Evolutionary conservation across 1,140 invertebrate genomes (phyloP).

Genomic region (Polyergus mexicanus): DNA sequence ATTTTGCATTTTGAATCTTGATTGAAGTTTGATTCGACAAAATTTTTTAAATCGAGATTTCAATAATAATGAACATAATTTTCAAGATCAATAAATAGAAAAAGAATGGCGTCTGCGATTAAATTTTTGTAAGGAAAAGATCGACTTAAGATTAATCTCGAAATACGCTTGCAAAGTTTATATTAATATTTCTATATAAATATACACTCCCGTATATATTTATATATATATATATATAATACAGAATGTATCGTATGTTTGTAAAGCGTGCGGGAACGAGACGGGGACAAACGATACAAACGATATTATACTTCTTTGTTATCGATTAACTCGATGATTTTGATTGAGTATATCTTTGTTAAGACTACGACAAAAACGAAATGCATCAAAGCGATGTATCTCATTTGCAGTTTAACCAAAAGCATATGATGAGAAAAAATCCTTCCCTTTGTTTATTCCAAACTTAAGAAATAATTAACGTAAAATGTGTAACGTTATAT

Average conservation of each 20-base stretch:
- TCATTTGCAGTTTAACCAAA: background rate
- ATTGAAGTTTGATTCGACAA: background rate
- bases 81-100: background rate
- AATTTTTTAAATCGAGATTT: conserved; percentile 3
- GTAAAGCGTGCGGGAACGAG: conserved; percentile 3
- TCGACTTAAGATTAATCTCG: background rate
- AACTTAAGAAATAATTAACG: conserved; percentile 40
- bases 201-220: background rate
- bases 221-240: conserved; percentile 39
- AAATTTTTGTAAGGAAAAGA: background rate
- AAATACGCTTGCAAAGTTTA: background rate
- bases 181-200: background rate
- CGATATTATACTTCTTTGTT: conserved; percentile 39
- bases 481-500: conserved; percentile 38
- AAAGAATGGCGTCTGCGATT: too few species aligned
- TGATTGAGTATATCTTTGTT: conserved; percentile 23
- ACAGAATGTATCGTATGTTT: conserved; percentile 27
- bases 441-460: conserved; percentile 22
- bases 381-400: background rate
- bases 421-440: background rate
- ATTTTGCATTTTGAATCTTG: conserved; percentile 7
- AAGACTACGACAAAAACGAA: background rate
- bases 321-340: conserved; percentile 18
- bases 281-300: conserved; percentile 23
- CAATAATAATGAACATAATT: background rate